Evolutionary conservation across 2,888 invertebrate genomes (phyloP), one percentile per base, ranked within the genome.

Genomic region (Dioctria rufipes): DNA sequence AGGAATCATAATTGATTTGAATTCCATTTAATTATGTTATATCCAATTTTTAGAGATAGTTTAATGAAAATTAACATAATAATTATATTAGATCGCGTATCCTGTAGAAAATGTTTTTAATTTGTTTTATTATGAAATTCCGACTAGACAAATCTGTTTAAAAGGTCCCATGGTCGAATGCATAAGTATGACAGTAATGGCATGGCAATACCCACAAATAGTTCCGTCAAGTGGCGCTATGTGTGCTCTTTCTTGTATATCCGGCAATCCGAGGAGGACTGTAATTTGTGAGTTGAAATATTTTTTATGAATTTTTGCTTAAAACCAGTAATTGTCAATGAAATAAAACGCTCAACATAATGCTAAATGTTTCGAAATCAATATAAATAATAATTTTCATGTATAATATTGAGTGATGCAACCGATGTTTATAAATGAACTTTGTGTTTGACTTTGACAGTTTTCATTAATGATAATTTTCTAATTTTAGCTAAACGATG

Each of bases 401-500:
- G 25, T 1, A 25, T 25, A 25, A 43, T 43, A 4, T 43, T 46
- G n/a, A 5, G 8, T n/a, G 5, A 43, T 43, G 0, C 6, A 2
- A 2, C 9, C 58, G 78, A 78, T 78, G 78, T 13, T 67, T 78
- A 66, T 42, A 58, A 78, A 78, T 78, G 43, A 40, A 40, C 3
- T 78, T 78, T 58, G 3, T 5, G 9, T 58, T 58, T 78, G 66
- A 67, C 58, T 58, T 58, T 78, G 66, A 67, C 58, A 66, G 66
- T 13, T 66, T 42, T 6, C 9, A 43, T 3, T 5, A 11, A 40
- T 71, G 73, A 4, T 13, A 40, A 4, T 42, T n/a, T 43, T 67
- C n/a, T 11, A 9, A 13, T 13, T 66, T 25, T 54, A 78, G 78
- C 9, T 81, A 60, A 82, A 84, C 89, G 90, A 98, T 98, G 98